Evolutionary conservation across 2,113 vertebrate genomes (phyloP), one percentile per base, ranked within the genome.

Genomic region (Spermophilus dauricus): DNA sequence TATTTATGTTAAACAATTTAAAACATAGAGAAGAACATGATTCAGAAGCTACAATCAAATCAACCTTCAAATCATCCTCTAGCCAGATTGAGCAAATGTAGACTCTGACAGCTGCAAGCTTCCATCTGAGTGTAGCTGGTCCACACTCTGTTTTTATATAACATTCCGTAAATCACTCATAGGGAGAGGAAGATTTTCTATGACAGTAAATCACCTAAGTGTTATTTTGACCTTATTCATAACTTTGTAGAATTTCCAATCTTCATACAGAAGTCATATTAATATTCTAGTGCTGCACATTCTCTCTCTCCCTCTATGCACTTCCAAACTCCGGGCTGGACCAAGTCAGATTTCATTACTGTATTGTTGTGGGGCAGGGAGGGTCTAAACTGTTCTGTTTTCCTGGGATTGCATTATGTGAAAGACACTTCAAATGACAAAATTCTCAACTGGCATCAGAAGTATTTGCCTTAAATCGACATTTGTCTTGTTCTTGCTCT

Each of bases 1-100:
- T 97, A 98, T 98, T 98, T 97, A 89, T 97, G 37, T 89, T 97
- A 97, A 96, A 98, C 96, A 97, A 91, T 92, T 97, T 96, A 96
- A 97, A 97, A 98, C 92, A 96, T 98, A 95, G 90, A 45, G 98
- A 97, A 96, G 18, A 86, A 89, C 37, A 90, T 86, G 96, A 96
- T 86, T 96, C 97, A 95, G 94, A 96, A 97, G 93, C 63, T 97
- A 80, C 48, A 34, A 85, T 95, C 97, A 96, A 95, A 96, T 96
- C 86, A 96, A 97, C 97, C 97, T 97, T 96, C 96, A 97, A 97
- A 98, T 95, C 97, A 96, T 91, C 96, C 77, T 86, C 86, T 56
- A 97, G 92, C 86, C 97, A 83, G 87, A 94, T 58, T 92, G 92
- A 98, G 87, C 48, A 89, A 86, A 92, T 95, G 92, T 69, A 65